Evolutionary conservation across 92 coral and sea anemone genomes (phyloP).

Genomic region (Porites cylindrica): DNA sequence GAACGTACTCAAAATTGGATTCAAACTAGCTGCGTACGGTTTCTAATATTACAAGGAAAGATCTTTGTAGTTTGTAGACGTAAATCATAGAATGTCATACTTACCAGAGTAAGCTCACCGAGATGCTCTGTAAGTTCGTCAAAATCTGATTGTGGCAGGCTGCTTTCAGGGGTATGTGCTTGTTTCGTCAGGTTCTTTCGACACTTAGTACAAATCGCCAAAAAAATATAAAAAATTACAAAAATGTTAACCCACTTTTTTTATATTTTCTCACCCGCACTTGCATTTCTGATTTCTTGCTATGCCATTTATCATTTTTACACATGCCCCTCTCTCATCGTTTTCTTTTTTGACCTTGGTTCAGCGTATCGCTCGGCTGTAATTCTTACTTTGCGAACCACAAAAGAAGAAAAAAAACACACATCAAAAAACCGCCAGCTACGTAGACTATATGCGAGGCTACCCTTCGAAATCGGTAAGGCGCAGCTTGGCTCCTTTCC

Average conservation of each 20-base stretch:
- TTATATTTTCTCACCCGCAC: not conserved
- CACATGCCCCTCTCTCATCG: no score
- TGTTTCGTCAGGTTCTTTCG: constrained; percentile 16
- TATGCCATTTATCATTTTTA: no score
- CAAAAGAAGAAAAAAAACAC: no score
- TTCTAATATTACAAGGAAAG: constrained; percentile 13
- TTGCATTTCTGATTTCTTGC: no score
- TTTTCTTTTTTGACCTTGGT: no score
- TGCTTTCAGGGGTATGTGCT: constrained; percentile 7
- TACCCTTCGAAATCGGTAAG: no score
- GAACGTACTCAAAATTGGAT: constrained; percentile 7
- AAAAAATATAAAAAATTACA: not conserved
- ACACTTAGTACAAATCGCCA: constrained; percentile 37
- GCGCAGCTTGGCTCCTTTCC: no score
- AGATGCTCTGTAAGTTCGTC: constrained; percentile 43
- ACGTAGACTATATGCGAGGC: no score
- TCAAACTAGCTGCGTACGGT: constrained; percentile 8
- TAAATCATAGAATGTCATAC: constrained; percentile 11
- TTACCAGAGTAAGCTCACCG: constrained; percentile 43
- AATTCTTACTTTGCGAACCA: no score
- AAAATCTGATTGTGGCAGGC: not conserved
- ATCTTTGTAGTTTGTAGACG: constrained; percentile 12
- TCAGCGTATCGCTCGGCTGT: no score
- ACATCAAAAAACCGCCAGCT: no score
- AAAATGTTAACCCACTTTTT: not conserved